Conservation (phyloP, 2,888 invertebrate species). For the Nipponacmea schrenckii region DNA sequence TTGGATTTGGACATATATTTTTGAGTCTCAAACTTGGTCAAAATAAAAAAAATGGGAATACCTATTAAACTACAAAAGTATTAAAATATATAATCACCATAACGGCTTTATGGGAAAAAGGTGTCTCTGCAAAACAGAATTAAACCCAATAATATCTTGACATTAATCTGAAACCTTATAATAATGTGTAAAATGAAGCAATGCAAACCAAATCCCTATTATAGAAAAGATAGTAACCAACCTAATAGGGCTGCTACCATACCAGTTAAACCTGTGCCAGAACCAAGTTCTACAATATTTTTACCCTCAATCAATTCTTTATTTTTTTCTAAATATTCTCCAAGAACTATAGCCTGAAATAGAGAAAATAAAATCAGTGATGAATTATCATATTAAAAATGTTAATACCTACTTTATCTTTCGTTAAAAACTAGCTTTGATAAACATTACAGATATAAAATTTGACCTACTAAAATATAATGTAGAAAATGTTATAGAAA, state of each 20-base stretch:
- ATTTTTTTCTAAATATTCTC: slow-evolving; percentile 53
- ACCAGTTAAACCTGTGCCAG: slow-evolving; percentile 65
- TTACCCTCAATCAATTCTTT: slow-evolving; percentile 44
- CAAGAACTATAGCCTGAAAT: slow-evolving; percentile 62
- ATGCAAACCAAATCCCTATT: too few relatives aligned
- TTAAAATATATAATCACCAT: too few relatives aligned
- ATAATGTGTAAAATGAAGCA: too few relatives aligned
- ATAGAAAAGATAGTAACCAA: slow-evolving; percentile 26
- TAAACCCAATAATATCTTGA: too few relatives aligned
- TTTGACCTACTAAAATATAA: background rate
- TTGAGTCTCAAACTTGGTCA: too few relatives aligned
- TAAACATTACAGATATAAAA: background rate
- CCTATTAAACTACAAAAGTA: too few relatives aligned
- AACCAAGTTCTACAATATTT: slow-evolving; percentile 63
- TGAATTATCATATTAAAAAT: background rate
- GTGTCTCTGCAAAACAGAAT: too few relatives aligned
- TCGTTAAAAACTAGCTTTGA: background rate
- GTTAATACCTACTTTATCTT: background rate
- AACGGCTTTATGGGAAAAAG: too few relatives aligned
- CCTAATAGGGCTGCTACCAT: slow-evolving; percentile 60
- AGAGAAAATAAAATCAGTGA: background rate
- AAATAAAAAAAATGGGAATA: too few relatives aligned
- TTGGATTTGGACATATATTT: too few relatives aligned
- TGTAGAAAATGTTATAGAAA: background rate
- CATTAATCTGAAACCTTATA: too few relatives aligned